These are phyloP conservation scores for Artemisiospiza belli DNA, from an alignment of 2,113 vertebrate species.

Conservation along the genomic window DNA sequence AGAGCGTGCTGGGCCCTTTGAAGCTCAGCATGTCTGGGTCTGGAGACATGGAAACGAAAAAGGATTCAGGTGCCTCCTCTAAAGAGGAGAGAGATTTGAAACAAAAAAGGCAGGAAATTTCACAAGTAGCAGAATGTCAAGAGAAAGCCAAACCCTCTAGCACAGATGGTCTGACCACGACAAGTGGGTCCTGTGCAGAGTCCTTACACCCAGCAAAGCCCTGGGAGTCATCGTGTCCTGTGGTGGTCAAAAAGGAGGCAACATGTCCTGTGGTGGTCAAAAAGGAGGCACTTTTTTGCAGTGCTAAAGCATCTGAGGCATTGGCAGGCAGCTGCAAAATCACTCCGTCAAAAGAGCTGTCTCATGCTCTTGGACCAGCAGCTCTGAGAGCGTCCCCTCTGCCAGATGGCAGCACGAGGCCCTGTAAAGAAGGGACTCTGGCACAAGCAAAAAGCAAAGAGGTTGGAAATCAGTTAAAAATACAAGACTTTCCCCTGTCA, in stretches of 20 bases:
- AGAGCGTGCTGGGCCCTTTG: constrained; percentile 77
- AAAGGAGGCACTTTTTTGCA: constrained; percentile 7
- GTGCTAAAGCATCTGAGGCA: background rate
- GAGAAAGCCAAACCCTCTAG: constrained; percentile 23
- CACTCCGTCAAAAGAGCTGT: background rate
- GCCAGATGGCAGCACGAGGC: constrained; percentile 48
- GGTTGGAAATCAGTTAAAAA: constrained; percentile 59
- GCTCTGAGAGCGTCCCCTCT: constrained; percentile 46
- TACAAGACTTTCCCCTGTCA: constrained; percentile 67
- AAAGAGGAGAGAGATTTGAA: constrained; percentile 61
- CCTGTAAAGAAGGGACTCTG: constrained; percentile 30
- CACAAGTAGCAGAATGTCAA: background rate
- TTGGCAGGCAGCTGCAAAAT: constrained; percentile 46
- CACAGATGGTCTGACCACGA: background rate
- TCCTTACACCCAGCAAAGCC: background rate
- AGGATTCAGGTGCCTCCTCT: constrained; percentile 48
- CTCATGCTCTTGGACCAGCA: constrained; percentile 35
- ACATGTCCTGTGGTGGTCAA: background rate
- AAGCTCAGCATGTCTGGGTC: constrained; percentile 71
- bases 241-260: constrained; percentile 12
- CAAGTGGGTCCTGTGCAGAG: background rate
- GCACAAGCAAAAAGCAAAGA: constrained; percentile 27
- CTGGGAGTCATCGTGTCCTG: background rate
- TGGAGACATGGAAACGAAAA: constrained; percentile 64
- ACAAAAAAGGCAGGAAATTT: constrained; percentile 43